phyloP scores from a whole-genome alignment of 2,888 invertebrate species.

The Agapostemon virescens region DNA sequence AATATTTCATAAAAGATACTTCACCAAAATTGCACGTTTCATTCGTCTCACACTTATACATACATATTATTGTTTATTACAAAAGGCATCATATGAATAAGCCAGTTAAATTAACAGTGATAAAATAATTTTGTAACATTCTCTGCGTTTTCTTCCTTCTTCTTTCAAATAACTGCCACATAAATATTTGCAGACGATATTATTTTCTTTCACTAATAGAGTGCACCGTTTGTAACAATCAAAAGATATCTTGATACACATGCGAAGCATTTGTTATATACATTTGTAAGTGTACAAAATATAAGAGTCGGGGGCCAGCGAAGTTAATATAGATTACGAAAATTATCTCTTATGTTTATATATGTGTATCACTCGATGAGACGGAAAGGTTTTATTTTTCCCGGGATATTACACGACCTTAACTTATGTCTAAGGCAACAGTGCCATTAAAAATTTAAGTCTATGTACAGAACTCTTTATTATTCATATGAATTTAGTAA shows the following conservation, averaged over 20 bases:
- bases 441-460: conserved; percentile 70
- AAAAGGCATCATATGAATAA: conserved; percentile 70
- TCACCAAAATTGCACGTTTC: conserved; percentile 71
- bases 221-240: conserved; percentile 63
- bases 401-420: conserved; percentile 64
- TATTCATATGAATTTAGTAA: conserved; percentile 72
- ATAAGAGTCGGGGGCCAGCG: conserved; percentile 66
- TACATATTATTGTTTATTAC: conserved; percentile 68
- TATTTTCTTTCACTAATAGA: conserved; percentile 47
- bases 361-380: conserved; percentile 67
- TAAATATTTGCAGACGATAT: conserved; percentile 61
- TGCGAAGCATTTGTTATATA: conserved; percentile 68
- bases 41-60: conserved; percentile 68
- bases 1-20: conserved; percentile 61
- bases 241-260: conserved; percentile 61
- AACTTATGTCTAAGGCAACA: conserved; percentile 70
- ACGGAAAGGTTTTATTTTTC: conserved; percentile 68
- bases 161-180: conserved; percentile 53
- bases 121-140: conserved; percentile 66
- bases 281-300: conserved; percentile 69
- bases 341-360: conserved; percentile 62
- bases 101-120: conserved; percentile 67
- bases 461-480: conserved; percentile 69
- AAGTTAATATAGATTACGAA: conserved; percentile 63
- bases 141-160: not conserved